A percentile compares a stretch with the other conserved stretches of the same genome.
Evolutionary conservation across 2,113 vertebrate genomes (phyloP).

Genomic region (Progne subis): DNA sequence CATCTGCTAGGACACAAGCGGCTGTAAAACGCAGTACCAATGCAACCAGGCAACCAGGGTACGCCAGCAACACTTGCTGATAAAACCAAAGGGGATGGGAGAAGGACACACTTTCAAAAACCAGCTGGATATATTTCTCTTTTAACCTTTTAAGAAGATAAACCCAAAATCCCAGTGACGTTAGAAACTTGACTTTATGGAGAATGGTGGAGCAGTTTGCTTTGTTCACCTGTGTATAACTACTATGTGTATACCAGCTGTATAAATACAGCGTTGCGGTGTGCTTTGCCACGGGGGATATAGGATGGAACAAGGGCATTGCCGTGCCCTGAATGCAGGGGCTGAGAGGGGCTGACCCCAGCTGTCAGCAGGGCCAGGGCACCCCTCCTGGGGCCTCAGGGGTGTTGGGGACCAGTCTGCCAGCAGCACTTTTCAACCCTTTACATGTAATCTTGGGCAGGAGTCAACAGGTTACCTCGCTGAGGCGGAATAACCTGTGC

Average conservation of each 20-base stretch:
- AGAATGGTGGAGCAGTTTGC: neutral
- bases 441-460: neutral
- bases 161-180: neutral
- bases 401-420: neutral
- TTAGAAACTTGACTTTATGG: neutral
- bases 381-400: too few species aligned
- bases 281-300: neutral
- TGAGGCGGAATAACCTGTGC: accelerated
- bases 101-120: neutral
- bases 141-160: neutral
- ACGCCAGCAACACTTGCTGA: neutral
- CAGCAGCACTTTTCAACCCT: neutral
- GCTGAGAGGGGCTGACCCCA: neutral
- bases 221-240: neutral
- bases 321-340: accelerated
- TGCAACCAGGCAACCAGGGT: neutral
- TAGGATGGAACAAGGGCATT: neutral
- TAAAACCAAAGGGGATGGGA: neutral
- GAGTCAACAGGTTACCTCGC: neutral
- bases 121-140: neutral
- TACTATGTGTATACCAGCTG: neutral
- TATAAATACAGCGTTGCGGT: neutral
- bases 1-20: neutral
- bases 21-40: neutral
- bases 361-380: neutral